Evolutionary conservation across 2,797 vertebrate species (phyloP).

Genomic region (Schizopygopsis pylzovi): DNA sequence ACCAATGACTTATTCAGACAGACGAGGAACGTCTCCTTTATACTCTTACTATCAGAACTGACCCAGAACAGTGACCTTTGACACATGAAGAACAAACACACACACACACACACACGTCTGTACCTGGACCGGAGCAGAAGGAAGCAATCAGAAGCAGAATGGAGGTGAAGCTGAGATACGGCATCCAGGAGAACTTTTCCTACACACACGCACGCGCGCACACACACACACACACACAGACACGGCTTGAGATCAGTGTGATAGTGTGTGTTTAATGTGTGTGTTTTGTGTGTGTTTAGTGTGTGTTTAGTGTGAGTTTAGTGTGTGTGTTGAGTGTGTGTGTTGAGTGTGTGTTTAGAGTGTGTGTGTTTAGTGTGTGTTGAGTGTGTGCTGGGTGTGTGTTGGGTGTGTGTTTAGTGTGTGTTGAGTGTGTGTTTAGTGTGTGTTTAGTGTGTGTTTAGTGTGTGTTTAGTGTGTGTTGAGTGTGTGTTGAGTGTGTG

Average conservation of each 20-base stretch:
- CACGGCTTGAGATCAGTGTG: background rate
- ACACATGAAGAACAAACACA: background rate
- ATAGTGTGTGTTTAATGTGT: too few species aligned
- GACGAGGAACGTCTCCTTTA: background rate
- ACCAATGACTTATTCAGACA: background rate
- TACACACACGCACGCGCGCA: constrained; percentile 62
- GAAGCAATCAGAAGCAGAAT: constrained; percentile 92
- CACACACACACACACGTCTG: background rate
- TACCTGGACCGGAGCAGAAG: constrained; percentile 98
- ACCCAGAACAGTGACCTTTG: background rate
- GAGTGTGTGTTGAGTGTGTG: too few species aligned
- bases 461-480: too few species aligned
- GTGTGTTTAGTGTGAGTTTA: too few species aligned
- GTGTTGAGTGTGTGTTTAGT: too few species aligned
- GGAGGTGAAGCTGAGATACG: constrained; percentile 89
- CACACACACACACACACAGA: constrained; percentile 3
- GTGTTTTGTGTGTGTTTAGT: too few species aligned
- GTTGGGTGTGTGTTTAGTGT: too few species aligned
- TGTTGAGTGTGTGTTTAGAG: too few species aligned
- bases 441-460: too few species aligned
- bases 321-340: too few species aligned
- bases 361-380: too few species aligned
- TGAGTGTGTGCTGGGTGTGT: too few species aligned
- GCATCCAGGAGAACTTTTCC: constrained; percentile 84
- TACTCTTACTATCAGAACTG: background rate